phyloP scores from a whole-genome alignment of 1,140 invertebrate genomes.

The Drosophila kohkoa region DNA sequence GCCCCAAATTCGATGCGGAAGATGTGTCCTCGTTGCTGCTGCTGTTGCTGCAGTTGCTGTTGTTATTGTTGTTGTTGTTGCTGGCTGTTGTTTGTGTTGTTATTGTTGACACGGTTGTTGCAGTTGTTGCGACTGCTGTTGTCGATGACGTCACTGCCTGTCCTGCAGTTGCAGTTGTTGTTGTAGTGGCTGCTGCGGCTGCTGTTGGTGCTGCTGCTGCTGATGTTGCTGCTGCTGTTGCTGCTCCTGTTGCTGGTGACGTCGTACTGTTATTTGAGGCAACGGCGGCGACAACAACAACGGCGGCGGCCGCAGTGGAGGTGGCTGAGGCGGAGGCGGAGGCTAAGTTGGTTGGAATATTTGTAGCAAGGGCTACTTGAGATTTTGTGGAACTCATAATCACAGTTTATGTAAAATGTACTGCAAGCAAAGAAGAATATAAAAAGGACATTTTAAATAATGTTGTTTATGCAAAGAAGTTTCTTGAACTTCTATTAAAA shows the following conservation, averaged over 20 bases:
- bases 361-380: conserved; percentile 84
- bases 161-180: conserved; percentile 40
- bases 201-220: conserved; percentile 39
- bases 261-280: conserved; percentile 64
- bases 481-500: no score
- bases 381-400: conserved; percentile 85
- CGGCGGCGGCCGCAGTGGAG: conserved; percentile 73
- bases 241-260: conserved; percentile 30
- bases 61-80: conserved; percentile 33
- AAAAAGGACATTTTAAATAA: conserved; percentile 1
- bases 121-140: conserved; percentile 35
- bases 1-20: conserved; percentile 65
- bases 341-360: conserved; percentile 84
- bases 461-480: conserved; percentile 5
- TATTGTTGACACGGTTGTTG: conserved; percentile 42
- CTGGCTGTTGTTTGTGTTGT: conserved; percentile 42
- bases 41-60: conserved; percentile 43
- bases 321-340: conserved; percentile 72
- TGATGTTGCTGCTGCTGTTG: conserved; percentile 44
- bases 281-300: conserved; percentile 76
- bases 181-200: conserved; percentile 31
- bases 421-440: conserved; percentile 38
- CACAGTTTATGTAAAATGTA: conserved; percentile 83
- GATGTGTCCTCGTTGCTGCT: conserved; percentile 68
- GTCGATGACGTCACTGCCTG: conserved; percentile 37